A percentile compares a stretch with the other conserved stretches of the same genome.
Conservation (phyloP, 2,113 vertebrate genomes). For the Dicrurus megarhynchus region DNA sequence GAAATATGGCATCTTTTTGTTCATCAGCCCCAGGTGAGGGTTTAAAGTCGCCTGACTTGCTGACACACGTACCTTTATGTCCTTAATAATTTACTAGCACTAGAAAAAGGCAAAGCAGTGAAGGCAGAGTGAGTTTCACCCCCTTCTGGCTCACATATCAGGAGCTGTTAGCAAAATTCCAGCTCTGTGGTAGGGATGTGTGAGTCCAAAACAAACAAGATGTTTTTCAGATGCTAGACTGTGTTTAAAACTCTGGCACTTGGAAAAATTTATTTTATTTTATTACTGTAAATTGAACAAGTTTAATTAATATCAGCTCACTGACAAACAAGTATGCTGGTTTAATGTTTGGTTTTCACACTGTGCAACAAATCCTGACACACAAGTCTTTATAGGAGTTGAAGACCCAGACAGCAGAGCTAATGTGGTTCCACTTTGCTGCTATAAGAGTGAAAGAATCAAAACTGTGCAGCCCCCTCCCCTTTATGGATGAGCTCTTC, state of each 20-base stretch:
- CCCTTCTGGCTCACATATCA: not conserved
- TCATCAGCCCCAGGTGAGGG: not conserved
- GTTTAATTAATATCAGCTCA: slow-evolving; percentile 41
- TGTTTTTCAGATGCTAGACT: slow-evolving; percentile 48
- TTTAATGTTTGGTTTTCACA: slow-evolving; percentile 24
- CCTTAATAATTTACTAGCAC: not conserved
- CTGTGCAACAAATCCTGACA: slow-evolving; percentile 36
- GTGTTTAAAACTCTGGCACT: slow-evolving; percentile 12
- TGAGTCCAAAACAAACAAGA: slow-evolving; percentile 21
- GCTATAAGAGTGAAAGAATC: not conserved
- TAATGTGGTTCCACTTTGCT: not conserved
- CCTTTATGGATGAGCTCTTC: not conserved
- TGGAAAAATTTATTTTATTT: slow-evolving; percentile 30
- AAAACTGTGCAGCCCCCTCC: not conserved
- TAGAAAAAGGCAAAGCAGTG: not conserved
- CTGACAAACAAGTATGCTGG: slow-evolving; percentile 6
- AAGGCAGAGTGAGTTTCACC: not conserved
- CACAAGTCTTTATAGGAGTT: not conserved
- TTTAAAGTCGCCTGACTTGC: not conserved
- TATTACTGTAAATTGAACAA: slow-evolving; percentile 38
- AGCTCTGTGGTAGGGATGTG: not conserved
- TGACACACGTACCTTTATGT: not conserved
- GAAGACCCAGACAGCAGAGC: not conserved
- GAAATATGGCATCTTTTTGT: not conserved
- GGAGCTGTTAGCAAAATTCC: slow-evolving; percentile 61